Evolutionary conservation across 2,888 invertebrate genomes (phyloP), one percentile per base, ranked within the genome.

Genomic region (Eilema griseolum): DNA sequence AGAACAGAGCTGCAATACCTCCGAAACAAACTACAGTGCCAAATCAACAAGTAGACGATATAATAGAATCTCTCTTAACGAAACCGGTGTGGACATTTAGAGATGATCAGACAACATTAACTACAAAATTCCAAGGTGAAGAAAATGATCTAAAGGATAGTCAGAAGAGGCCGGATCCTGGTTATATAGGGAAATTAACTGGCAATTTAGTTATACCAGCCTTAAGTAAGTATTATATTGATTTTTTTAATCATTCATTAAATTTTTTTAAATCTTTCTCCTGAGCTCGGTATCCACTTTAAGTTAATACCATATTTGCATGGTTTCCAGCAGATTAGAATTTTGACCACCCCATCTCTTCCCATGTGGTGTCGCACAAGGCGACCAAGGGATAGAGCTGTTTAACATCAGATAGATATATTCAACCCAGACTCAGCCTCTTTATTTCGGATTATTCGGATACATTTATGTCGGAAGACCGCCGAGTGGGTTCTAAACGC

Each of bases 151-250:
- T 23, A n/a, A 20, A 26, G 10, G 63, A 63, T 3, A 2, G n/a
- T 41, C 14, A 20, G 1, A 41, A 3, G 28, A 57, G 8, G 26
- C 60, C 16, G 4, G 28, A 57, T 2, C n/a, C 52, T 4, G 20
- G 46, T 33, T 61, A 60, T 11, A 16, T 69, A 0, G 28, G 7
- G 2, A 69, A 61, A 37, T n/a, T 67, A 10, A 41, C 52, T 37
- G 61, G 67, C 0, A 57, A 28, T 26, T 64, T 71, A n/a, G 12
- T 67, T 33, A 31, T 71, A 10, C 71, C 71, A 12, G 37, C 41
- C 4, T 33, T 72, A 8, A 66, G 64, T 66, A 57, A 52, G 62
- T 61, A 37, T 20, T 41, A 10, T 52, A 52, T n/a, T n/a, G 20
- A n/a, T 52, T 62, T n/a, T 52, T 10, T n/a, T 5, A 12, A 46